Base-by-base conservation (phyloP, 2,888 invertebrate genomes). In the Limulus polyphemus region DNA sequence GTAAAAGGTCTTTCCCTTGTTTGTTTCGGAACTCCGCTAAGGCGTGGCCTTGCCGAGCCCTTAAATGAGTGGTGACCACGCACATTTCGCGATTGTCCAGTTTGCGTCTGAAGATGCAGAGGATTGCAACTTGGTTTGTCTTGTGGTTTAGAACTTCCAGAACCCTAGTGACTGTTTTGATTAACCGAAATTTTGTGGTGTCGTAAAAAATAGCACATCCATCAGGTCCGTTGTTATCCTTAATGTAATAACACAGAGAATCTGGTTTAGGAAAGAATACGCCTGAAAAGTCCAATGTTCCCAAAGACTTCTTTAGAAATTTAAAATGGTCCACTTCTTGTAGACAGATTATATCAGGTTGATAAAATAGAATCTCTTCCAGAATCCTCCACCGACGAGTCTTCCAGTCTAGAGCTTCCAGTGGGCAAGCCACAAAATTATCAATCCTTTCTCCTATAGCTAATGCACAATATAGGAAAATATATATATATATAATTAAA, bases 191-290 rank as follows among this genome's bases (percentile, higher is more conserved):
- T 74, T 83, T 83, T 67, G 81, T 79, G 57, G 79, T 79, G 65
- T 82, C 80, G 74, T 82, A 87, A 75, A 88, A 87, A 58, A 88
- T 79, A 48, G 87, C 87, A 75, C 87, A 88, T 11, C 88, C 87
- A 75, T 88, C 88, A 0, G 87, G 86, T 0, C 88, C 88, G 71
- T 83, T 84, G 72, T 86, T 86, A 67, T 83, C 82, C 65, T 81
- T 79, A 55, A 85, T 81, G 71, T 86, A 85, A 55, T 86, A 77
- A 74, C 87, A 87, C 0, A 87, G 87, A 0, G 87, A 87, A 71
- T 86, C 85, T 0, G 87, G 87, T 75, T 88, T 88, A 0, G 86
- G 84, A 71, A 83, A 83, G 75, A 87, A 87, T 69, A 83, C 78
- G 5, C 87, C 87, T 0, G 77, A 75, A 72, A 85, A 87, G 32